Conservation (phyloP, 2,113 vertebrate species). For the Oncorhynchus masou region DNA sequence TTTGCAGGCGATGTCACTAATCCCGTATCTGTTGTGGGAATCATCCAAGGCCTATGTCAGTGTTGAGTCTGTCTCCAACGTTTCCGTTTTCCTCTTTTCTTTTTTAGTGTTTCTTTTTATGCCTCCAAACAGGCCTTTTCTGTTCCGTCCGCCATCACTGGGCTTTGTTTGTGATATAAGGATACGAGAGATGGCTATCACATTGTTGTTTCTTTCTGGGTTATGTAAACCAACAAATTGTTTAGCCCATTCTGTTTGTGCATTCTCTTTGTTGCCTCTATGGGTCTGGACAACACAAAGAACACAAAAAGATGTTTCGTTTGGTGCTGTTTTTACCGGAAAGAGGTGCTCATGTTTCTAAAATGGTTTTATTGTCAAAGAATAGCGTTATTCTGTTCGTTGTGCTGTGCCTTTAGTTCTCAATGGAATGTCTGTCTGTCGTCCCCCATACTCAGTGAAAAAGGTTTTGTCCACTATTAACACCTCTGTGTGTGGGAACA, state of each 20-base stretch:
- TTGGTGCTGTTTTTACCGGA: slow-evolving; percentile 11
- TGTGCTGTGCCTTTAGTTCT: slow-evolving; percentile 33
- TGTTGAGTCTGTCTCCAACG: slow-evolving; percentile 31
- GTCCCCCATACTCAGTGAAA: background rate
- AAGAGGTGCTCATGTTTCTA: slow-evolving; percentile 44
- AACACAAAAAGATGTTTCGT: slow-evolving; percentile 15
- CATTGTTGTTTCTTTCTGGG: slow-evolving; percentile 5
- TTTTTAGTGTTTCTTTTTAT: slow-evolving; percentile 53
- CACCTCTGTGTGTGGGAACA: slow-evolving; percentile 20
- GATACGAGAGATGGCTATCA: slow-evolving; percentile 61
- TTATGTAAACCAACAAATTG: slow-evolving; percentile 52
- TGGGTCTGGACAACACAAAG: slow-evolving; percentile 38
- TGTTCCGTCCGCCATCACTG: slow-evolving; percentile 53
- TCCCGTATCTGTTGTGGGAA: slow-evolving; percentile 57
- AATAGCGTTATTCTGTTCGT: slow-evolving; percentile 27
- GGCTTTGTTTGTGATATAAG: slow-evolving; percentile 62
- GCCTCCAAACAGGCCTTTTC: slow-evolving; percentile 38
- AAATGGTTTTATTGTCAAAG: slow-evolving; percentile 42
- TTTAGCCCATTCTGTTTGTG: slow-evolving; percentile 38
- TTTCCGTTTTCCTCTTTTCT: slow-evolving; percentile 34
- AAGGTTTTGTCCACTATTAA: background rate
- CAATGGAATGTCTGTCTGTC: slow-evolving; percentile 37
- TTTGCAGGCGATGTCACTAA: slow-evolving; percentile 35
- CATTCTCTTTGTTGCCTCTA: slow-evolving; percentile 41
- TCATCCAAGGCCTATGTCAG: slow-evolving; percentile 30